Evolutionary conservation across 1,140 invertebrate genomes (phyloP), one percentile per base, ranked within the genome.

Genomic region (Chionoecetes opilio): DNA sequence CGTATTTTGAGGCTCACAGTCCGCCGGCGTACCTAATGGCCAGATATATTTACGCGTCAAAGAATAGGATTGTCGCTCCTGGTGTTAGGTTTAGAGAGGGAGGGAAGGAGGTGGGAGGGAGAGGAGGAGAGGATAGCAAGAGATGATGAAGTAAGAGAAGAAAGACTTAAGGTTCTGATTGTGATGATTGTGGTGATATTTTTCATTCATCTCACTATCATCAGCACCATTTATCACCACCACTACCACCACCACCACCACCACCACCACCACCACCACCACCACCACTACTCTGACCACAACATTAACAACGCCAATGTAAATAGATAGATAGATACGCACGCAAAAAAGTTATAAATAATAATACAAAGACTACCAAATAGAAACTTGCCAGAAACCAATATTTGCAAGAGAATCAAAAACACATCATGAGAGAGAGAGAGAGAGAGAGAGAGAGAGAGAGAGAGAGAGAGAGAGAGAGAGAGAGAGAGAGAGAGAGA

Each of bases 401-500:
- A 31, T 35, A 35, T 35, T 3, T 87, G 32, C 31, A 88, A 35
- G 34, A 29, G 38, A 37, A 38, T 9, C 6, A 14, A 88, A 11
- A 35, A 34, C 26, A 35, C 26, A 31, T 5, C 17, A 3, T n/a
- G 84, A 86, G 84, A 86, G 41, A 46, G 41, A 46, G 41, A n/a
- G 84, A 86, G 84, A 86, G 35, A 86, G 84, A 2, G 14, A 86
- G 17, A 86, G 35, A 86, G 35, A 35, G 35, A 86, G 84, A 34
- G 82, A 85, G 82, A 29, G 34, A 29, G 82, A 85, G 34, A 34
- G 34, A 31, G 29, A 85, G 34, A 31, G 84, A 86, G 84, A 31
- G 84, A 86, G 84, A 31, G 84, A 86, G 84, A 31, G 84, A 86
- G 84, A 31, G 84, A 86, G 84, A 31, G 84, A 86, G 84, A 31